phyloP scores from a whole-genome alignment of 2,797 vertebrate species.

The Anableps anableps region DNA sequence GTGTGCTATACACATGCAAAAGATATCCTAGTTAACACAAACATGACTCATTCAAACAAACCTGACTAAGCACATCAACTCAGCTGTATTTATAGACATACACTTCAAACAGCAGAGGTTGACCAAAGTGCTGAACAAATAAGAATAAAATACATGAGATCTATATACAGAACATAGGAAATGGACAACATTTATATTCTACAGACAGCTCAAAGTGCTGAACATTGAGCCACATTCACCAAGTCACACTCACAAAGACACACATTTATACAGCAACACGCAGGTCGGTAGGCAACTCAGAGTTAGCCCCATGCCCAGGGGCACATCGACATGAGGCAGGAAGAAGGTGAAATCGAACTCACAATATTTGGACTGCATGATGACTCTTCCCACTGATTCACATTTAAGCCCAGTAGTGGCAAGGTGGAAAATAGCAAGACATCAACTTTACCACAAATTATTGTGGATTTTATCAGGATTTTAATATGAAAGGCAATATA shows the following conservation, averaged over 20 bases:
- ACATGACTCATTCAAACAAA: not conserved
- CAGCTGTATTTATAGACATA: not conserved
- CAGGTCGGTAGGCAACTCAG: not conserved
- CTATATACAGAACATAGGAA: not conserved
- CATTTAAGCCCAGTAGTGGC: not conserved
- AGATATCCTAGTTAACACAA: not conserved
- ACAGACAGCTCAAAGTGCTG: not conserved
- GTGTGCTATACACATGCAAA: not conserved
- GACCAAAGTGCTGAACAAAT: not conserved
- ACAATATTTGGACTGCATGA: not conserved
- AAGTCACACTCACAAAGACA: not conserved
- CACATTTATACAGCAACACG: not conserved
- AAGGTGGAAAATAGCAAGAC: not conserved
- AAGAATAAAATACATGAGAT: no score
- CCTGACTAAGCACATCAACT: not conserved
- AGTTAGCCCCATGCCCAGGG: not conserved
- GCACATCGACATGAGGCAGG: not conserved
- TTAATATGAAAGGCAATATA: not conserved
- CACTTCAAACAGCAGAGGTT: not conserved
- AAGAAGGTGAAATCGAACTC: no score
- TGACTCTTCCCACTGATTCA: not conserved
- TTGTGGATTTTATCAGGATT: not conserved
- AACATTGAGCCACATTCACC: not conserved
- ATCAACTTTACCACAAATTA: no score
- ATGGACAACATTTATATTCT: not conserved